A percentile compares a stretch with the other conserved stretches of the same genome.
Conservation (phyloP, 2,113 vertebrate genomes). For the Beaufortia kweichowensis region DNA sequence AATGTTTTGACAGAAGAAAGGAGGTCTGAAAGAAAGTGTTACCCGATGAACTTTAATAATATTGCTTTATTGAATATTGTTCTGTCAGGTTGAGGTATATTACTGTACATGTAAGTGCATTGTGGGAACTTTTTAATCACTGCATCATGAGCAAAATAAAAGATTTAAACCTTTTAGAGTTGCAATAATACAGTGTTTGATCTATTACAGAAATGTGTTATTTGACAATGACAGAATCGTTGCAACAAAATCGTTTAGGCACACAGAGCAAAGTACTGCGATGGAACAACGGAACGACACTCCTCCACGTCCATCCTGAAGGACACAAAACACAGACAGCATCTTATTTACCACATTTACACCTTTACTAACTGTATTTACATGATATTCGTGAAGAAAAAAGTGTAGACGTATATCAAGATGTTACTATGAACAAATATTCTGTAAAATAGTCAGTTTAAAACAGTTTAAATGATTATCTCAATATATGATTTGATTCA, state of each 20-base stretch:
- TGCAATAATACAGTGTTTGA: no score
- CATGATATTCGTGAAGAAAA: no score
- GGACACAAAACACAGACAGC: not conserved
- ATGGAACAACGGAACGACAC: not conserved
- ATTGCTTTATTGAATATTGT: slow-evolving; percentile 6
- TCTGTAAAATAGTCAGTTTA: no score
- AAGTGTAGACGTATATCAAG: no score
- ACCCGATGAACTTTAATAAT: not conserved
- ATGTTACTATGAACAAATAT: no score
- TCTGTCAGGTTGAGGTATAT: not conserved
- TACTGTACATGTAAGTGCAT: not conserved
- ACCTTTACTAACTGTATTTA: no score
- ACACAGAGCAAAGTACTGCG: not conserved
- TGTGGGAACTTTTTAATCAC: not conserved
- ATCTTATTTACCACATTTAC: no score
- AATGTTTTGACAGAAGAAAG: not conserved
- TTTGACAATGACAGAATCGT: not conserved
- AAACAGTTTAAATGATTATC: no score
- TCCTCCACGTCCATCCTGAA: not conserved
- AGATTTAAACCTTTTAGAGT: no score
- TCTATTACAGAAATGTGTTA: not conserved
- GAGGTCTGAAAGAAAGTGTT: no score
- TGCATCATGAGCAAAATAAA: no score
- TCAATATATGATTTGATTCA: not conserved
- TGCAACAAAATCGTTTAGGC: not conserved